phyloP scores from a whole-genome alignment of 1,140 invertebrate genomes.

The Zaprionus davidi region DNA sequence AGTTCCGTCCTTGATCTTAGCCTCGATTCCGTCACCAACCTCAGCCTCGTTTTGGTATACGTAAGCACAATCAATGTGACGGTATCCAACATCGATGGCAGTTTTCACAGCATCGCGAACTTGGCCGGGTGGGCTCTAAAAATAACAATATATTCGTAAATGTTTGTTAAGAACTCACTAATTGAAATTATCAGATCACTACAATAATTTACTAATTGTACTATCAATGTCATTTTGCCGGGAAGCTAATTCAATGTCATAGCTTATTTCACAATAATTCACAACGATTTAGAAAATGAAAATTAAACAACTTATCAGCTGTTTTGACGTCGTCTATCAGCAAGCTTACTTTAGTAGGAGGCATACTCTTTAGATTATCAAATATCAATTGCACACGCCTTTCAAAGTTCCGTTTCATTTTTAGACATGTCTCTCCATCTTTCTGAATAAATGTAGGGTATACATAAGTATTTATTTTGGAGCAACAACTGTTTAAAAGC shows the following conservation, averaged over 20 bases:
- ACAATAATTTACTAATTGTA: not conserved
- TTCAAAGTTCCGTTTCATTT: not conserved
- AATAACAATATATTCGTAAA: conserved; percentile 48
- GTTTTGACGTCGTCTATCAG: conserved; percentile 42
- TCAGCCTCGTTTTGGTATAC: conserved; percentile 91
- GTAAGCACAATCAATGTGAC: conserved; percentile 93
- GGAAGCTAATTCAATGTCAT: conserved; percentile 25
- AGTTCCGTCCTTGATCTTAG: conserved; percentile 87
- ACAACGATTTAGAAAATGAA: conserved; percentile 24
- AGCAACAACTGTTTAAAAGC: conserved; percentile 2
- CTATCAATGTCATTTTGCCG: conserved; percentile 1
- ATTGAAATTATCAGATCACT: not conserved
- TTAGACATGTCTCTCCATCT: not conserved
- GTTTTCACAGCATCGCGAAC: conserved; percentile 90
- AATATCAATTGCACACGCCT: not conserved
- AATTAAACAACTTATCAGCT: conserved; percentile 14
- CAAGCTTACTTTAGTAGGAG: not conserved
- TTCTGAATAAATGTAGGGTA: not conserved
- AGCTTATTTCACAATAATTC: conserved; percentile 45
- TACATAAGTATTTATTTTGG: not conserved
- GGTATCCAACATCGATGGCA: conserved; percentile 91
- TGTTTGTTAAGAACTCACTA: not conserved
- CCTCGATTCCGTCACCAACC: conserved; percentile 89
- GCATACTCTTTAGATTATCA: not conserved
- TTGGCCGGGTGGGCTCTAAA: conserved; percentile 89